These are phyloP conservation scores for Mylabris sibirica DNA, from an alignment of 2,888 invertebrate genomes.

Conservation along the genomic window DNA sequence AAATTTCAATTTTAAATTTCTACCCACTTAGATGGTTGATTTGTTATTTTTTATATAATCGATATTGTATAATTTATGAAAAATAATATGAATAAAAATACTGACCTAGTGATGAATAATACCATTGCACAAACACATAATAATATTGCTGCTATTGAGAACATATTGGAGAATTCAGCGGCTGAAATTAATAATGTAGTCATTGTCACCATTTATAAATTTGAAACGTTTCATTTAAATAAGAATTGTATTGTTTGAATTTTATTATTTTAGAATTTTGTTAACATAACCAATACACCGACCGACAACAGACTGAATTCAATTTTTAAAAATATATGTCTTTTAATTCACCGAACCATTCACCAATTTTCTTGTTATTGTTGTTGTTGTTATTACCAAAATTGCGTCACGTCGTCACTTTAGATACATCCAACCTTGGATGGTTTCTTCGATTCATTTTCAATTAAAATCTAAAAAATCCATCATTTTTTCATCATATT, in stretches of 20 bases:
- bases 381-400: neutral
- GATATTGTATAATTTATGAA: neutral
- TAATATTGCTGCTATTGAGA: constrained; percentile 76
- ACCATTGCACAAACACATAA: constrained; percentile 79
- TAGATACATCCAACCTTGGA: neutral
- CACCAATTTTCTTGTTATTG: constrained; percentile 6
- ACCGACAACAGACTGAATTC: neutral
- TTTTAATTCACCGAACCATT: constrained; percentile 7
- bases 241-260: neutral
- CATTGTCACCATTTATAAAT: constrained; percentile 56
- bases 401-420: neutral
- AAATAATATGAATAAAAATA: constrained; percentile 14
- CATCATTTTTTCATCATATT: neutral
- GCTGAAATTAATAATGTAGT: constrained; percentile 72
- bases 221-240: constrained; percentile 4
- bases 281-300: neutral
- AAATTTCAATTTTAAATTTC: neutral
- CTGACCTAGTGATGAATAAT: constrained; percentile 77
- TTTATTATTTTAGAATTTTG: neutral
- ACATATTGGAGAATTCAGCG: constrained; percentile 78
- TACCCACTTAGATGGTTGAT: neutral
- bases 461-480: neutral
- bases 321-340: neutral
- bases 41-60: constrained; percentile 6
- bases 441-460: neutral